These are phyloP conservation scores for Ashinkailepas kermadecensis DNA, from an alignment of 2,888 invertebrate genomes.

Conservation along the genomic window DNA sequence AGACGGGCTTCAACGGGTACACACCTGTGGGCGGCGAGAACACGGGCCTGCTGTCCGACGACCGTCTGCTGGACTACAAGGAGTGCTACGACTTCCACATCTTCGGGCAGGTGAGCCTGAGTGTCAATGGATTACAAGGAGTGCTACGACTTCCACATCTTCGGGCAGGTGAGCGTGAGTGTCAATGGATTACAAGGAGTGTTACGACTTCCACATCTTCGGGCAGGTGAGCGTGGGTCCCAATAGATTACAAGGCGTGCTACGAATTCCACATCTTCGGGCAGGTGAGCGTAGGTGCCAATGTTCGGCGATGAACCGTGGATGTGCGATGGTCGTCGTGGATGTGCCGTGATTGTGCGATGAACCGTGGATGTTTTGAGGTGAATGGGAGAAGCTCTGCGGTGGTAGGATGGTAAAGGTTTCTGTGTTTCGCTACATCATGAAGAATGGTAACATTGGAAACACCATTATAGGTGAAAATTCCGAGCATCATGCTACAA, in stretches of 20 bases:
- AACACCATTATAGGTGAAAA: too few relatives aligned
- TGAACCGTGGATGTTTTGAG: too few relatives aligned
- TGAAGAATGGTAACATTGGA: too few relatives aligned
- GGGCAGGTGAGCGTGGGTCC: neutral
- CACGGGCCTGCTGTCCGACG: neutral
- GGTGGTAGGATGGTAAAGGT: too few relatives aligned
- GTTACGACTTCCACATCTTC: neutral
- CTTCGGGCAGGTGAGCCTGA: neutral
- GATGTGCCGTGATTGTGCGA: too few relatives aligned
- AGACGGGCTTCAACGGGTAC: neutral
- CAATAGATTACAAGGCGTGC: neutral
- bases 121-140: neutral
- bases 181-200: constrained; percentile 1
- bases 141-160: neutral
- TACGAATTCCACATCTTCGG: neutral
- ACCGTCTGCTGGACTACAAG: neutral
- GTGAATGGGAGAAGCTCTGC: too few relatives aligned
- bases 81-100: constrained; percentile 8
- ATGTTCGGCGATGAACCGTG: too few relatives aligned
- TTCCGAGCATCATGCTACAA: too few relatives aligned
- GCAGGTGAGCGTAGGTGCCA: neutral
- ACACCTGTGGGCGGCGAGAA: neutral
- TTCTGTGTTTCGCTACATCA: too few relatives aligned
- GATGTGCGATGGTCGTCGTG: too few relatives aligned
- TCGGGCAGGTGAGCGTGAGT: neutral